Percentiles rank a stretch among this genome's conserved stretches.
These are phyloP conservation scores for Phoebastria nigripes DNA, from an alignment of 2,797 vertebrate genomes.

Conservation along the genomic window DNA sequence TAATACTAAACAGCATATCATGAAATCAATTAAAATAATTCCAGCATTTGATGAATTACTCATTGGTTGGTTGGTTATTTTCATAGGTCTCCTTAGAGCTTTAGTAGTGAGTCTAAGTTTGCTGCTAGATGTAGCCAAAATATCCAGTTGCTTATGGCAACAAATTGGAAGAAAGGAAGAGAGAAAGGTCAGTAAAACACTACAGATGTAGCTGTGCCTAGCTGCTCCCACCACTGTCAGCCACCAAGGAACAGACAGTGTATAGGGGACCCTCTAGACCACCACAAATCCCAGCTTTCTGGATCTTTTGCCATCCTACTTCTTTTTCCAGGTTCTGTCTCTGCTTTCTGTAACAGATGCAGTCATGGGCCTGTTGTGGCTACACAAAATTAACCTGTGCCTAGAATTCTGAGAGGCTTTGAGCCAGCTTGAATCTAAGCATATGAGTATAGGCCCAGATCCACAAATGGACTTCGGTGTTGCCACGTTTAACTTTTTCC, in stretches of 20 bases:
- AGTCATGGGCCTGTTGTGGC: background rate
- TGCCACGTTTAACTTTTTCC: background rate
- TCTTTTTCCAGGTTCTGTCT: background rate
- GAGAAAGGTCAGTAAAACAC: background rate
- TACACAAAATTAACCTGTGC: background rate
- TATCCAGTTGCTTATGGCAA: background rate
- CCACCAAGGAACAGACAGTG: background rate
- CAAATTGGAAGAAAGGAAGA: background rate
- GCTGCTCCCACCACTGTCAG: background rate
- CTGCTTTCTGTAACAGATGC: background rate
- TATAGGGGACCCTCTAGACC: background rate
- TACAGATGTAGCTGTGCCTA: background rate
- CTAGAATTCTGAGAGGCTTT: background rate
- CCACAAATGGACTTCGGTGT: background rate
- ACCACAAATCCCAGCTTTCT: background rate
- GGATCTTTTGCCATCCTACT: background rate
- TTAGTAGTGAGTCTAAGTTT: background rate
- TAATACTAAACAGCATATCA: background rate
- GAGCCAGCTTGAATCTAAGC: background rate
- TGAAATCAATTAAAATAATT: conserved; percentile 10
- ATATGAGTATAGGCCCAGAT: background rate
- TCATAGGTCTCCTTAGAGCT: background rate
- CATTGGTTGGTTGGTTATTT: background rate
- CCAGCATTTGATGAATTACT: background rate
- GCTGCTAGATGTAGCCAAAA: background rate